These are phyloP conservation scores for Drosophila oshimai DNA, from an alignment of 1,140 invertebrate species.

Conservation along the genomic window DNA sequence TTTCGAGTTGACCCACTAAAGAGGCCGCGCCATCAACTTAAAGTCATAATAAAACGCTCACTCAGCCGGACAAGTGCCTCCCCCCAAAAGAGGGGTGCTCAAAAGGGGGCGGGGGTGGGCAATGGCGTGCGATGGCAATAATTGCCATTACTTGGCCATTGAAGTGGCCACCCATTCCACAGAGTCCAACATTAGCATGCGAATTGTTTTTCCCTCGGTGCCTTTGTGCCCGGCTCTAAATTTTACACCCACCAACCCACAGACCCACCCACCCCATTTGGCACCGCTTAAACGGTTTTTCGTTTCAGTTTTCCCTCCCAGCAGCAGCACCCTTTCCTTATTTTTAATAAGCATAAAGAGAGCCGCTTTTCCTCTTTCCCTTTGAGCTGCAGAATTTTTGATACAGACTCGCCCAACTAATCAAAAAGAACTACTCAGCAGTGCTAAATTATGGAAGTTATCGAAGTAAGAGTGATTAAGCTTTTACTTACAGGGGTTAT, in stretches of 20 bases:
- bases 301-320: conserved; percentile 1
- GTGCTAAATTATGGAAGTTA: not conserved
- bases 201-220: conserved; percentile 28
- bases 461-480: not conserved
- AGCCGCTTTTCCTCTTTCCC: conserved; percentile 1
- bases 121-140: conserved; percentile 74
- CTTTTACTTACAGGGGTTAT: too few species aligned
- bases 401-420: not conserved
- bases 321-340: not conserved
- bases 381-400: not conserved
- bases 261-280: not conserved
- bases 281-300: conserved; percentile 27
- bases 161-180: conserved; percentile 13
- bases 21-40: conserved; percentile 47
- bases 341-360: conserved; percentile 29
- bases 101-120: not conserved
- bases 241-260: not conserved
- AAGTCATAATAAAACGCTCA: conserved; percentile 69
- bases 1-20: conserved; percentile 76
- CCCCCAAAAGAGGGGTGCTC: not conserved
- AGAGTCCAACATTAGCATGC: conserved; percentile 57
- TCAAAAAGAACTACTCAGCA: not conserved
- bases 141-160: conserved; percentile 66
- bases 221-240: conserved; percentile 17
- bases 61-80: conserved; percentile 35